Conservation (phyloP, 2,113 vertebrate species). For the Equus quagga region DNA sequence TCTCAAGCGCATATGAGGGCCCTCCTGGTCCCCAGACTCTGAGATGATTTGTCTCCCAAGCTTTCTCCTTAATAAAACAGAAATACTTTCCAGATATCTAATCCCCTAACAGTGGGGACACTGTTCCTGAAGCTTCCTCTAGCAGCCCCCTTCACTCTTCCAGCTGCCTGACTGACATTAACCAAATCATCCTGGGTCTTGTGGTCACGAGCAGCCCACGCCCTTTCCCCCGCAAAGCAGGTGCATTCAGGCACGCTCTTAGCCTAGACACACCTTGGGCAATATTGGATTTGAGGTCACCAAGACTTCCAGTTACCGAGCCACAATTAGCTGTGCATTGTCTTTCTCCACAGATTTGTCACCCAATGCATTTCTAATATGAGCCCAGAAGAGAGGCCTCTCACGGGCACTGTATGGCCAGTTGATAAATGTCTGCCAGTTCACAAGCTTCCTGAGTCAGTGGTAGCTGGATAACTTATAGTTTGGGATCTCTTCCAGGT, state of each 20-base stretch:
- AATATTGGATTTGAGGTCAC: neutral
- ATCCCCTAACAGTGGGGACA: neutral
- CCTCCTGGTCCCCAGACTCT: neutral
- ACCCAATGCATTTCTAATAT: slow-evolving; percentile 88
- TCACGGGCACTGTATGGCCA: slow-evolving; percentile 89
- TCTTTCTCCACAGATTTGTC: slow-evolving; percentile 69
- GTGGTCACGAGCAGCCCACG: neutral
- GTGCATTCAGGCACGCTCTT: neutral
- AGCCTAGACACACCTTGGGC: neutral
- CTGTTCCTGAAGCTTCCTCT: neutral
- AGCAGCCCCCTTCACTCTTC: neutral
- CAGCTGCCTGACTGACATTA: neutral
- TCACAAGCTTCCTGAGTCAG: slow-evolving; percentile 92
- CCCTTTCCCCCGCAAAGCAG: neutral
- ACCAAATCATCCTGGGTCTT: neutral
- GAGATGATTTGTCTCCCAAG: neutral
- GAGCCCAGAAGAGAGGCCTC: slow-evolving; percentile 91
- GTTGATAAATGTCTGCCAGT: slow-evolving; percentile 91
- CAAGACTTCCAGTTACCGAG: neutral
- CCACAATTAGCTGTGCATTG: slow-evolving; percentile 35
- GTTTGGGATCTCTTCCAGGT: slow-evolving; percentile 90
- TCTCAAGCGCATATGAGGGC: neutral
- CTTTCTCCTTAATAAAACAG: neutral
- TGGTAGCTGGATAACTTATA: slow-evolving; percentile 91
- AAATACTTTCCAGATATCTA: neutral